Conservation (phyloP, 2,113 vertebrate species). For the Lagenorhynchus albirostris region DNA sequence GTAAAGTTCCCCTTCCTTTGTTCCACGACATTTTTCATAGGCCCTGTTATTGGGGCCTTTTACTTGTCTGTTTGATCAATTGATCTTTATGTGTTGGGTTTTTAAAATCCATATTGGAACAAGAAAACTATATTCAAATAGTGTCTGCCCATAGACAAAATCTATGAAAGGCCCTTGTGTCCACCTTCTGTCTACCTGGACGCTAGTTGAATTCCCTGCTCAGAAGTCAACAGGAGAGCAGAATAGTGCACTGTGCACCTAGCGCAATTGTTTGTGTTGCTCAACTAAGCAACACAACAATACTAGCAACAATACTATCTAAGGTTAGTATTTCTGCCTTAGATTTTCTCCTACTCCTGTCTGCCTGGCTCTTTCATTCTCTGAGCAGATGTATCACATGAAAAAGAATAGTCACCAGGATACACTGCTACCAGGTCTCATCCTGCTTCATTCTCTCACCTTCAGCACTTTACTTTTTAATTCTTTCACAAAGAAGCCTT, state of each 20-base stretch:
- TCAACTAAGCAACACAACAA: not conserved
- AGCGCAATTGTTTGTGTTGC: not conserved
- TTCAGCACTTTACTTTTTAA: not conserved
- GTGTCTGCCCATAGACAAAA: not conserved
- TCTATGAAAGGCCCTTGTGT: not conserved
- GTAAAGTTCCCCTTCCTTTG: not conserved
- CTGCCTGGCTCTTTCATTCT: not conserved
- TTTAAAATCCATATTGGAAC: not conserved
- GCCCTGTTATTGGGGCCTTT: not conserved
- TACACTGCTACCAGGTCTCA: not conserved
- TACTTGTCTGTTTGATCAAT: not conserved
- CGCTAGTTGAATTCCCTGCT: not conserved
- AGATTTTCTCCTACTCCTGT: not conserved
- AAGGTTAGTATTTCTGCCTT: too few relatives aligned
- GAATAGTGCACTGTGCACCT: not conserved
- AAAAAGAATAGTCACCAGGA: not conserved
- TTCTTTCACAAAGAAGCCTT: not conserved
- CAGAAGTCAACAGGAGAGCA: not conserved
- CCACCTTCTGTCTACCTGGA: too few relatives aligned
- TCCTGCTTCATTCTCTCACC: not conserved
- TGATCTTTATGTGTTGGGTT: not conserved
- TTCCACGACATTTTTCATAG: not conserved
- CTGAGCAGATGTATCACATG: not conserved
- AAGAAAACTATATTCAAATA: not conserved
- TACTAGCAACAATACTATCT: too few relatives aligned